phyloP scores from a whole-genome alignment of 2,113 vertebrate species.

The Phalacrocorax aristotelis region DNA sequence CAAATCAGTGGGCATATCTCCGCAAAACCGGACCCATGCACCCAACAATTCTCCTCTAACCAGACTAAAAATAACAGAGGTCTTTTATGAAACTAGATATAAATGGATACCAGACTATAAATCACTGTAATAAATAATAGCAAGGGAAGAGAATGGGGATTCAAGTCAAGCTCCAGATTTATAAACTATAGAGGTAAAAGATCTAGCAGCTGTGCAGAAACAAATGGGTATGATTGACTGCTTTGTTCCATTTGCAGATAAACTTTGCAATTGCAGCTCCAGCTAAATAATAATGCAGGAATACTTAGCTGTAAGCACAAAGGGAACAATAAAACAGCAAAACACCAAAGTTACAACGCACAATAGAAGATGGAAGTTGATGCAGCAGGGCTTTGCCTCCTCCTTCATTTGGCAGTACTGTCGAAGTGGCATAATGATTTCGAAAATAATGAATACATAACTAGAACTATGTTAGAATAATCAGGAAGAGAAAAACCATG shows the following conservation, averaged over 20 bases:
- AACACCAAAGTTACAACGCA: not conserved
- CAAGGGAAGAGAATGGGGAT: not conserved
- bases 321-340: not conserved
- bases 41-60: not conserved
- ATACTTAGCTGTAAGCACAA: not conserved
- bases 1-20: not conserved
- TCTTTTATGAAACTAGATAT: not conserved
- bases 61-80: not conserved
- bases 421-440: not conserved
- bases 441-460: not conserved
- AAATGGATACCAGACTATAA: not conserved
- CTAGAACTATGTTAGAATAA: not conserved
- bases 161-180: slow-evolving; percentile 13
- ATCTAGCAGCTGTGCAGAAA: not conserved
- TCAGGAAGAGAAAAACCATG: not conserved
- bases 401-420: not conserved
- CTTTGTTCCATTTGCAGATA: slow-evolving; percentile 27
- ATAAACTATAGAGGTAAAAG: not conserved
- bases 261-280: not conserved
- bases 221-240: slow-evolving; percentile 9
- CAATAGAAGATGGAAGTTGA: not conserved
- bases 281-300: not conserved
- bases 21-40: not conserved
- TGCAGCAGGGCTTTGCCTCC: not conserved
- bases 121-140: not conserved